Evolutionary conservation across 1,140 invertebrate species (phyloP), one percentile per base, ranked within the genome.

Genomic region (Cotesia typhae): DNA sequence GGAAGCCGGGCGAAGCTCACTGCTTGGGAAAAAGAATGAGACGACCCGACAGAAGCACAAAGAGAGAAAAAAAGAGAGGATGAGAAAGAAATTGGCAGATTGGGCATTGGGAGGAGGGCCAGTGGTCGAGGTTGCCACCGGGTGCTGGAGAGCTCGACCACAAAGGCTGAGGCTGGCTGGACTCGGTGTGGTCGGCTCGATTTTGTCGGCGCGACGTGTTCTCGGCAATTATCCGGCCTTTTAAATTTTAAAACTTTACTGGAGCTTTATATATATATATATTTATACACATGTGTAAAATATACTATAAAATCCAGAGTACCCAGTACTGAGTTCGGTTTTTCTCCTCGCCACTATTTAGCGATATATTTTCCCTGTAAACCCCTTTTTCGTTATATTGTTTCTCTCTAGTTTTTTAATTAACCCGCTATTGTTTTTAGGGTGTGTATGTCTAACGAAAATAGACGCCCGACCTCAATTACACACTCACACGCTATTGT

Each of bases 181-280:
- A 17, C 53, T 55, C 53, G 53, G n/a, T 17, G 83, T 70, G 85
- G 84, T 86, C 77, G 80, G 79, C 82, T 85, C 80, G 77, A 86
- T 86, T 86, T 85, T 85, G 83, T 80, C 79, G 75, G 75, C 80
- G 79, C 83, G 84, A 87, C 84, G 80, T 85, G 83, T 84, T 82
- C 82, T 77, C 81, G 77, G 80, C 82, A 86, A 86, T 86, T 86
- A 86, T 79, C 77, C 77, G 83, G 84, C 83, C 85, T 84, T 85
- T 85, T 84, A 83, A 85, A 77, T 81, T 79, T 75, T 76, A 83
- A 81, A 83, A 78, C 73, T 70, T 73, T 70, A 70, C 71, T n/a
- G 5, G 71, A 67, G 72, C 77, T 73, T 78, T 79, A 78, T 71
- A 77, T 76, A 4, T 76, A 4, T 76, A 4, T 38, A 36, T 28